phyloP scores from a whole-genome alignment of 2,113 vertebrate genomes.

The Gila orcuttii region DNA sequence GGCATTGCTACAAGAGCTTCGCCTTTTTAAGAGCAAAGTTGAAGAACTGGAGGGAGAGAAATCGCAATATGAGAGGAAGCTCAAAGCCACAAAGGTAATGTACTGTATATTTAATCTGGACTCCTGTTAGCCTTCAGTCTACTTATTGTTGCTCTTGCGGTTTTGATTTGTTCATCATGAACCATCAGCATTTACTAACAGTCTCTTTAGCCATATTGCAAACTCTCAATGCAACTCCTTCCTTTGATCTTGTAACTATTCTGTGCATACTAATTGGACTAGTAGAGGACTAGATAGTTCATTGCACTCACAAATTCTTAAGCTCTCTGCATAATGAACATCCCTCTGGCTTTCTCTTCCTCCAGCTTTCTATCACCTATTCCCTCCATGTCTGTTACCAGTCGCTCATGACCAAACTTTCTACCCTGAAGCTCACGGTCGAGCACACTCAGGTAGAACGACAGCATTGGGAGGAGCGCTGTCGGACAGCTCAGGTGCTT shows the following conservation, averaged over 20 bases:
- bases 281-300: too few relatives aligned
- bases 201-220: neutral
- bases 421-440: conserved; percentile 76
- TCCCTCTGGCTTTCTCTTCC: conserved; percentile 51
- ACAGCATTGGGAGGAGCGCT: conserved; percentile 76
- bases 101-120: conserved; percentile 64
- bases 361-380: conserved; percentile 74
- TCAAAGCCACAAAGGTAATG: conserved; percentile 92
- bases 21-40: conserved; percentile 87
- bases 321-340: conserved; percentile 19
- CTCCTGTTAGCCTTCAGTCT: neutral
- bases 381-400: conserved; percentile 74
- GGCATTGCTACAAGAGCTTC: conserved; percentile 88
- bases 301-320: conserved; percentile 7
- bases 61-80: conserved; percentile 88
- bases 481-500: conserved; percentile 73
- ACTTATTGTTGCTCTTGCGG: neutral
- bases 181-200: conserved; percentile 5
- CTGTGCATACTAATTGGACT: neutral
- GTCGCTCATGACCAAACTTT: conserved; percentile 74
- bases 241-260: neutral
- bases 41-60: conserved; percentile 92
- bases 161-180: neutral
- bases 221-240: neutral
- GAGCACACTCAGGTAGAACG: conserved; percentile 78